These are phyloP conservation scores for Progne subis DNA, from an alignment of 2,113 vertebrate species.

Conservation along the genomic window DNA sequence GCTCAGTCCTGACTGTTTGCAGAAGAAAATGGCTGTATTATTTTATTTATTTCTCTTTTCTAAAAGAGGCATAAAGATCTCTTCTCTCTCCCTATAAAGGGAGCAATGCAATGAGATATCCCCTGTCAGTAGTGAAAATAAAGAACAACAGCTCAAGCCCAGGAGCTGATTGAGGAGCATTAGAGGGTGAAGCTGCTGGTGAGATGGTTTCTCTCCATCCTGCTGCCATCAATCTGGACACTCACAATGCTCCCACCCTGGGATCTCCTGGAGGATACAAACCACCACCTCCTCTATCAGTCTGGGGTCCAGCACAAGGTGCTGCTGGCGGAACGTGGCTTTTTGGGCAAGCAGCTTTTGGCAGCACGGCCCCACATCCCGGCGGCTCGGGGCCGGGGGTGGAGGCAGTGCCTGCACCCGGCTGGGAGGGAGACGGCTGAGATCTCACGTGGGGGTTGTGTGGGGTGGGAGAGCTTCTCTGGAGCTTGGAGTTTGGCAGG, in stretches of 20 bases:
- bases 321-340: background rate
- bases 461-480: conserved; percentile 23
- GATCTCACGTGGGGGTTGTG: conserved; percentile 48
- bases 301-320: background rate
- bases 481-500: background rate
- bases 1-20: background rate
- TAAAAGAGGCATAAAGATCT: background rate
- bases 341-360: background rate
- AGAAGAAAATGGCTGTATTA: background rate
- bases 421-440: conserved; percentile 19
- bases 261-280: background rate
- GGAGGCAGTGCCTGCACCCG: conserved; percentile 8
- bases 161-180: background rate
- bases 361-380: background rate
- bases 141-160: background rate
- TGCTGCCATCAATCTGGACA: fast-evolving
- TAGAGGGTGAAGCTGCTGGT: background rate
- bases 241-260: fast-evolving
- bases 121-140: background rate
- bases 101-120: background rate
- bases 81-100: background rate
- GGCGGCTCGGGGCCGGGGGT: background rate
- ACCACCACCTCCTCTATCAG: background rate
- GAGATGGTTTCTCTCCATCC: background rate
- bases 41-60: background rate